These are phyloP conservation scores for Alethe diademata DNA, from an alignment of 2,113 vertebrate species.

Conservation along the genomic window DNA sequence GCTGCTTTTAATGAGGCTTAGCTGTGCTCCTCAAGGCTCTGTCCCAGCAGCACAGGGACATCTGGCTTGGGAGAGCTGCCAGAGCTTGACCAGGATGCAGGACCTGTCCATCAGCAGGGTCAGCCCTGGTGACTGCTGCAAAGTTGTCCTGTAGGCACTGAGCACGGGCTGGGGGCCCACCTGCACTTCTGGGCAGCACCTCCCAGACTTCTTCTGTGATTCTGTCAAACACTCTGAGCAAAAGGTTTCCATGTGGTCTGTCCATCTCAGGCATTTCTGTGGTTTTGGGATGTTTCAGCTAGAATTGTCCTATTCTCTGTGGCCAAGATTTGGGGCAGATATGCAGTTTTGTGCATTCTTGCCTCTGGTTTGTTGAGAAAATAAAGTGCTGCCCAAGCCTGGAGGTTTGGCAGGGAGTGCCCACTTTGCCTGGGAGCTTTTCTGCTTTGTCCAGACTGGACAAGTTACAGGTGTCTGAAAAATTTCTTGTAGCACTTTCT, in stretches of 20 bases:
- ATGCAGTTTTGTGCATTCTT: neutral
- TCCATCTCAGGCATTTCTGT: neutral
- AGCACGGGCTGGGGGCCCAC: neutral
- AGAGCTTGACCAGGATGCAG: neutral
- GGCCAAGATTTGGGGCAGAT: neutral
- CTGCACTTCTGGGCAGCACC: neutral
- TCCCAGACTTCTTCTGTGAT: neutral
- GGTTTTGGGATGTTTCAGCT: neutral
- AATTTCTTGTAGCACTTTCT: neutral
- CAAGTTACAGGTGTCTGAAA: neutral
- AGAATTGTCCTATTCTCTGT: neutral
- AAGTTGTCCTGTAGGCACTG: rapidly evolving
- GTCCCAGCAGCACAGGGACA: neutral
- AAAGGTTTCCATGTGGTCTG: neutral
- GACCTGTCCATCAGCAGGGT: neutral
- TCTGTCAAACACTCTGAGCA: neutral
- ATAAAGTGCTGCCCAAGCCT: neutral
- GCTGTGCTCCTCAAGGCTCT: neutral
- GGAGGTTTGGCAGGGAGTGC: neutral
- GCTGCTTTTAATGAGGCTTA: conserved; percentile 36
- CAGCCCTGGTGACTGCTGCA: neutral
- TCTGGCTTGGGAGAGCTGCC: neutral
- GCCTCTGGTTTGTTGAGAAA: neutral
- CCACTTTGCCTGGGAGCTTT: neutral
- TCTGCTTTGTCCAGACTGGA: neutral